Percentiles rank a stretch among this genome's conserved stretches.
phyloP scores from a whole-genome alignment of 2,797 vertebrate species.

The Phrynocephalus vlangalii region DNA sequence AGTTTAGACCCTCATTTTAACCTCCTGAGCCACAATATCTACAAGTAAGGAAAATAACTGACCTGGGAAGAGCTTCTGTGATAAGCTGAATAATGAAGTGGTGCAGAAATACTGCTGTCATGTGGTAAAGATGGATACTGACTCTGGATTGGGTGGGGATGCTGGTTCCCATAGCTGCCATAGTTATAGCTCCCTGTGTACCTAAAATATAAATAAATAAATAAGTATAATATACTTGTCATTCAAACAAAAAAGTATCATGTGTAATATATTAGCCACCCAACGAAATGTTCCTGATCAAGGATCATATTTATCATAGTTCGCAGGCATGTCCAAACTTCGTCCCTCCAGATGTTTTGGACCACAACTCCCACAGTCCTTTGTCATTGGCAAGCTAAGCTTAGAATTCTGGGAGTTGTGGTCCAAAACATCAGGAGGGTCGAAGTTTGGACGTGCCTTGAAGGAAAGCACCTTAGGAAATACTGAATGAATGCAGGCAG shows the following conservation, averaged over 20 bases:
- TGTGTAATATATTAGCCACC: not conserved
- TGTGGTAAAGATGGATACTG: conserved; percentile 94
- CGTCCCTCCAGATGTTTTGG: too few relatives aligned
- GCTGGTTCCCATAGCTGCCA: conserved; percentile 94
- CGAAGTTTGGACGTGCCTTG: too few relatives aligned
- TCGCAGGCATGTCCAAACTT: not conserved
- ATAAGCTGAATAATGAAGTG: conserved; percentile 95
- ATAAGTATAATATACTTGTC: conserved; percentile 4
- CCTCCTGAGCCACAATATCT: conserved; percentile 5
- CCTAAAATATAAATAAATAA: conserved; percentile 74
- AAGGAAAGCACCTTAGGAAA: not conserved
- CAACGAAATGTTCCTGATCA: not conserved
- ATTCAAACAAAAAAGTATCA: conserved; percentile 8
- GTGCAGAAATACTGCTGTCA: conserved; percentile 89
- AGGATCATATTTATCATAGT: not conserved
- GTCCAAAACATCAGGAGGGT: too few relatives aligned
- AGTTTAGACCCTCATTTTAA: not conserved
- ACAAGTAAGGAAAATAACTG: conserved; percentile 64
- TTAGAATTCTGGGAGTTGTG: too few relatives aligned
- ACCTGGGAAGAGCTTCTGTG: conserved; percentile 96
- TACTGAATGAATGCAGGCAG: not conserved
- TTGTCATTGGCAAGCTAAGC: too few relatives aligned
- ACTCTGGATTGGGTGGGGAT: conserved; percentile 93
- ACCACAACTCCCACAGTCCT: too few relatives aligned
- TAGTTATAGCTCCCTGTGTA: conserved; percentile 98